Conservation (phyloP, 2,797 vertebrate genomes). For the Crenichthys baileyi region DNA sequence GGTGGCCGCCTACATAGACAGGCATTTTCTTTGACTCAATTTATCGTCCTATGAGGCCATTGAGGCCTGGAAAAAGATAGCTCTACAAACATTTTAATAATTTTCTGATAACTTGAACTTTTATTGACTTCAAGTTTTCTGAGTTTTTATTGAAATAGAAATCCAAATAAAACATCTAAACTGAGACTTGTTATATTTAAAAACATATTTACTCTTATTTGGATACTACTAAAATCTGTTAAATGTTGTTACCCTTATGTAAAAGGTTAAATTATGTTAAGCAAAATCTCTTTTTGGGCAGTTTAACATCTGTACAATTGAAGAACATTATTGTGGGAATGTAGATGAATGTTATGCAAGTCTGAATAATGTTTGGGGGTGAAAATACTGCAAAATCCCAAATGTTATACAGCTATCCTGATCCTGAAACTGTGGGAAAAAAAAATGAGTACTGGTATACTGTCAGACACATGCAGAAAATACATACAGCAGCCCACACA, state of each 20-base stretch:
- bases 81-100: no score
- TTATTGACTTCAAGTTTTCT: no score
- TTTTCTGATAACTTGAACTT: no score
- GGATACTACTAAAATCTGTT: no score
- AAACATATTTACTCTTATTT: no score
- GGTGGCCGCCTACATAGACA: no score
- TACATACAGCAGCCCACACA: neutral
- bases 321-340: no score
- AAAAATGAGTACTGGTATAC: neutral
- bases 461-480: neutral
- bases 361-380: no score
- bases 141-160: neutral
- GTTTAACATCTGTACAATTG: neutral
- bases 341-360: neutral
- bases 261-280: neutral
- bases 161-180: neutral
- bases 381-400: neutral
- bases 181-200: neutral
- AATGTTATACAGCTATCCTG: neutral
- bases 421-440: neutral
- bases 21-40: neutral
- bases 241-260: neutral
- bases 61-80: no score
- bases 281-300: neutral
- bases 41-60: no score